Evolutionary conservation across 2,797 vertebrate genomes (phyloP), one percentile per base, ranked within the genome.

Genomic region (Remorina albescens): DNA sequence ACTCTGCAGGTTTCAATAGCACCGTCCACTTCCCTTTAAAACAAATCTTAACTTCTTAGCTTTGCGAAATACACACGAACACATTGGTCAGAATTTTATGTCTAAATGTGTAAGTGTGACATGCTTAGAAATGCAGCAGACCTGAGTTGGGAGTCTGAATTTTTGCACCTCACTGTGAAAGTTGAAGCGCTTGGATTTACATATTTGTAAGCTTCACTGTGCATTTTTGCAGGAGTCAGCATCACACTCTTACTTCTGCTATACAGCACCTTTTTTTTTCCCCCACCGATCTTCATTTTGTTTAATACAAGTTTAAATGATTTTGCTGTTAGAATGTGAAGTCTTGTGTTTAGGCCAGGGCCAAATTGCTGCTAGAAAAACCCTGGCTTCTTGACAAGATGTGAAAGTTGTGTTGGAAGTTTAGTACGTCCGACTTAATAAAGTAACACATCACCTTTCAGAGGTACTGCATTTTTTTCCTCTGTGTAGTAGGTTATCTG

Each of bases 261-360:
- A 13, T 39, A 1, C 30, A 46, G 62, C 64, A 77, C 47, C 15
- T 28, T 53, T 53, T 65, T 71, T 67, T 63, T n/a, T n/a, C n/a
- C n/a, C 34, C 32, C 21, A 23, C 21, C 34, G 37, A 16, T 34
- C 7, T 70, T 37, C 30, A 39, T 51, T 56, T 71, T 71, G 13
- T 74, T 71, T 63, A 44, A 67, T 42, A 63, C 23, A 50, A 77
- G 74, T 57, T 51, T 36, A 66, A 55, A 50, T 8, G 12, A 58
- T 66, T 28, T 59, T 85, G 64, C 62, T 54, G 62, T 68, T 81
- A 64, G 76, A 82, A 66, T 82, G 76, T 87, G 69, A 83, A 74
- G 64, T 10, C 0, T 69, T 18, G 13, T 49, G 74, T 83, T 67
- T 71, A 66, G 67, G 55, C 53, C 4, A 16, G 68, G 67, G 55